Base-by-base conservation (phyloP, 2,888 invertebrate genomes). In the Pelosia muscerda region DNA sequence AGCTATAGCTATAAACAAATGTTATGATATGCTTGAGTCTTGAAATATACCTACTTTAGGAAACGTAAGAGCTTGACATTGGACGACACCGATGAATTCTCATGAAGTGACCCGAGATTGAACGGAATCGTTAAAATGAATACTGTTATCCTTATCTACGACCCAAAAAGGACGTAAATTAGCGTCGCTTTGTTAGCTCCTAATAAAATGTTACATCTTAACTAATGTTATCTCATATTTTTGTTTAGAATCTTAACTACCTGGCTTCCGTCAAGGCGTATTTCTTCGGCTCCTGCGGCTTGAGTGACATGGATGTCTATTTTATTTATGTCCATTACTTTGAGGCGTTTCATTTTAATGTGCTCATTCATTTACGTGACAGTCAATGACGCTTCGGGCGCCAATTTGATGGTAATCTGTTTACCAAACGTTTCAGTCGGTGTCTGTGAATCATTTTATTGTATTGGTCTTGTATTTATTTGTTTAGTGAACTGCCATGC, bases 151-250 rank as follows among this genome's bases (percentile, higher is more conserved):
- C 74, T 84, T 87, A 88, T 87, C 87, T 76, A 78, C 77, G 75
- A 71, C 65, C 81, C 81, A 75, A 81, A 83, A 88, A 88, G 85
- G 87, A 89, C 90, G 90, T 95, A 94, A 94, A 94, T 93, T 93
- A 90, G 86, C 81, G 86, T 85, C 89, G 90, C 86, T 91, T 92
- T 91, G 92, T 93, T 91, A 90, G 87, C 88, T 90, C 84, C 89
- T 87, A 93, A 94, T 94, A 94, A 95, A 94, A 93, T 83, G 84
- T 86, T 89, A 95, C 93, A 90, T 92, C 94, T 95, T 89, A 91
- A 93, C 92, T 88, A 81, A 82, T 86, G 89, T 94, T 94, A 94
- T 95, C 94, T 91, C 82, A 88, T 90, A 92, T 91, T 93, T 92
- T 92, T 90, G 92, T 93, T 92, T 90, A 78, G 82, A 83, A 94